Conservation (phyloP, 2,888 invertebrate genomes). For the Mylabris sibirica region DNA sequence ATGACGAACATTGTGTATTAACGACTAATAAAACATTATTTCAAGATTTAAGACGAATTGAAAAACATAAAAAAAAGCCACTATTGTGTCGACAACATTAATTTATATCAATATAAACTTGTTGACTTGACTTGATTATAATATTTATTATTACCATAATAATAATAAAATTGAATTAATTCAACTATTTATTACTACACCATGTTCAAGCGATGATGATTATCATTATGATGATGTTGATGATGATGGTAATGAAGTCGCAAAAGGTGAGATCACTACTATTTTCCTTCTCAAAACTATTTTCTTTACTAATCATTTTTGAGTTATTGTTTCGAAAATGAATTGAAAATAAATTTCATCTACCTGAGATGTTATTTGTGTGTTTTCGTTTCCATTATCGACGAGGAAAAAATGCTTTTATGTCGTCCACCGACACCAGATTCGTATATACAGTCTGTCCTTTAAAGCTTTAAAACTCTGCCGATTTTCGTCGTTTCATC, state of each 20-base stretch:
- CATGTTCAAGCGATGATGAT: not conserved
- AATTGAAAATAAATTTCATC: not conserved
- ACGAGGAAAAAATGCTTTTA: not conserved
- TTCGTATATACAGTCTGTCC: not conserved
- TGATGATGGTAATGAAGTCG: constrained; percentile 11
- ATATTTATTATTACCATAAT: constrained; percentile 24
- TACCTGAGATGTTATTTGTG: not conserved
- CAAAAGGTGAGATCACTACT: constrained; percentile 10
- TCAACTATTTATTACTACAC: constrained; percentile 18
- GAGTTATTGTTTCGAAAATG: not conserved
- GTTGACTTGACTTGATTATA: constrained; percentile 9
- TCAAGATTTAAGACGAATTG: not conserved
- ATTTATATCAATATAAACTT: constrained; percentile 22
- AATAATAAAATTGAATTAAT: constrained; percentile 26
- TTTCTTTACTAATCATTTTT: not conserved
- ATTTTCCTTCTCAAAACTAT: not conserved
- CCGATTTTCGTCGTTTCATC: not conserved
- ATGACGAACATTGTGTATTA: constrained; percentile 10
- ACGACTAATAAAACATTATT: constrained; percentile 19
- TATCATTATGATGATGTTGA: not conserved
- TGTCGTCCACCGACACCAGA: not conserved
- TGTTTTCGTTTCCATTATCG: not conserved
- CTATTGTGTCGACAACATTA: constrained; percentile 13
- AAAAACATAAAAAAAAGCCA: constrained; percentile 1
- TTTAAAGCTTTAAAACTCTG: not conserved